Evolutionary conservation across 2,797 vertebrate genomes (phyloP).

Genomic region (Silurus aristotelis): DNA sequence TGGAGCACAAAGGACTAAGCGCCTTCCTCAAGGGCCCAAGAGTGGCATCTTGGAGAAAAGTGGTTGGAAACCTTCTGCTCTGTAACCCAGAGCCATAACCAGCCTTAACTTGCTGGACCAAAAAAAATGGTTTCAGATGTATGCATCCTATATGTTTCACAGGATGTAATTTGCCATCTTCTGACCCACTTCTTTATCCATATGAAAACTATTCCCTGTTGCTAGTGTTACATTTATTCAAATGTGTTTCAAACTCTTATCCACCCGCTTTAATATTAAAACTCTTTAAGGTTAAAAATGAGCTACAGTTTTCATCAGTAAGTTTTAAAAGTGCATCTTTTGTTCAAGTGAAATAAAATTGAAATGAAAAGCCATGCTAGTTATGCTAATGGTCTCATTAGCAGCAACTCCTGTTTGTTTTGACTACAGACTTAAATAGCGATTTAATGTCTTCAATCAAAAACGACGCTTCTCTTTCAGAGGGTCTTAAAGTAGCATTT

Average conservation of each 20-base stretch:
- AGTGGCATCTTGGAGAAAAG: no score
- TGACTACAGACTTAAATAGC: constrained; percentile 15
- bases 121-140: no score
- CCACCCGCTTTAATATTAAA: neutral
- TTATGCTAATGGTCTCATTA: constrained; percentile 25
- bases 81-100: no score
- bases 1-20: no score
- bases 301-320: neutral
- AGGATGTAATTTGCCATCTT: no score
- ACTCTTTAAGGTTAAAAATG: neutral
- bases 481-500: neutral
- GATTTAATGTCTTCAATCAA: neutral
- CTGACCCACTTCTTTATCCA: neutral
- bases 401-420: constrained; percentile 10
- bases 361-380: neutral
- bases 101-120: no score
- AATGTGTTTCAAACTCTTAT: neutral
- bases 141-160: no score
- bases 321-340: neutral
- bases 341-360: neutral
- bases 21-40: no score
- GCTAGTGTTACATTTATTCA: neutral
- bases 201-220: neutral
- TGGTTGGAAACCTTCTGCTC: no score
- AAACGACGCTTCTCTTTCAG: neutral